Evolutionary conservation across 1,140 invertebrate genomes (phyloP).

Genomic region (Pseudomyrmex sp.): DNA sequence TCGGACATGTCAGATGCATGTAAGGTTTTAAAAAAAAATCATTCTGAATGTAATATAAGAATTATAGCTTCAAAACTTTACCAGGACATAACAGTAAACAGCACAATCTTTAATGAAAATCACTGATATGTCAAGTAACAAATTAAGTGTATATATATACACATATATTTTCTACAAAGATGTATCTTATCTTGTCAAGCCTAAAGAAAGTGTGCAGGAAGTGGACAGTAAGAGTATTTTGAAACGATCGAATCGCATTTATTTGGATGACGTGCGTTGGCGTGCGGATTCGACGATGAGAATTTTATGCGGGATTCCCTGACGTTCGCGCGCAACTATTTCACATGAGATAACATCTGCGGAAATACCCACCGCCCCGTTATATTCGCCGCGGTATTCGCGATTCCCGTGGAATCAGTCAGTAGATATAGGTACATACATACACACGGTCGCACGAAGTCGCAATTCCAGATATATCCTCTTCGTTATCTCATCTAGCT

Average conservation of each 20-base stretch:
- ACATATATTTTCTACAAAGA: too few species aligned
- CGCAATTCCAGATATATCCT: constrained; percentile 69
- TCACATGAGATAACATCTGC: constrained; percentile 70
- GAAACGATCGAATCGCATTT: constrained; percentile 42
- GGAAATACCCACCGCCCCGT: constrained; percentile 61
- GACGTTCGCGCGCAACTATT: constrained; percentile 56
- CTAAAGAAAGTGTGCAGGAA: not conserved
- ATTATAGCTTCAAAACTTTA: too few species aligned
- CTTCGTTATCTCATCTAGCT: constrained; percentile 73
- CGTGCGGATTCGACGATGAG: constrained; percentile 59
- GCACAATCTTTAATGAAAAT: too few species aligned
- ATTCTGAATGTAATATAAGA: too few species aligned
- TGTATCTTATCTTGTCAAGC: constrained; percentile 7
- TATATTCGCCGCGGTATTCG: constrained; percentile 32
- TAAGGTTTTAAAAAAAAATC: too few species aligned
- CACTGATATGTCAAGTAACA: too few species aligned
- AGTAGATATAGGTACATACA: constrained; percentile 22
- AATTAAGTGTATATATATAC: too few species aligned
- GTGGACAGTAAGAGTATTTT: not conserved
- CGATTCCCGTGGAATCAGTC: constrained; percentile 66
- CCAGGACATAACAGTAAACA: too few species aligned
- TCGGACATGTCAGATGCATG: too few species aligned
- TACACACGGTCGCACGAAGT: constrained; percentile 63
- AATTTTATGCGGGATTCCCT: constrained; percentile 39
- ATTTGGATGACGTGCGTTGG: constrained; percentile 50